phyloP scores from a whole-genome alignment of 2,797 vertebrate genomes.

The Pampus argenteus region DNA sequence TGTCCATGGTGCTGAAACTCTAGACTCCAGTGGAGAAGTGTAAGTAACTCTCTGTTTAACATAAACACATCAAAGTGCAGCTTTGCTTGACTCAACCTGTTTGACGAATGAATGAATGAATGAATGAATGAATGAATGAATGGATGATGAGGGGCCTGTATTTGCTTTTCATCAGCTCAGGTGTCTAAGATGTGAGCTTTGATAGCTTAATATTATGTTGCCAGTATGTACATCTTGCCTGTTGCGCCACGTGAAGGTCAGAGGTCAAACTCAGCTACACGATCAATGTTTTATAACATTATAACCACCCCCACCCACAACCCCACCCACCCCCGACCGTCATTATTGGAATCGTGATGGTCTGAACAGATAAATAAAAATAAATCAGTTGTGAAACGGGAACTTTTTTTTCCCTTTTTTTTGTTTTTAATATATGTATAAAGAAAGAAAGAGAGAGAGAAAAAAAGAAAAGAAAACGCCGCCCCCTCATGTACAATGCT shows the following conservation, averaged over 20 bases:
- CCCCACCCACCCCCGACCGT: too few relatives aligned
- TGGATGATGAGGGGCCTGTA: too few relatives aligned
- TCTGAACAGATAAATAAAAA: conserved; percentile 45
- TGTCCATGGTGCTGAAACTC: conserved; percentile 23
- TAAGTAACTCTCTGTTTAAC: background rate
- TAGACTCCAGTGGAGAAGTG: background rate
- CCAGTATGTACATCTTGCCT: background rate
- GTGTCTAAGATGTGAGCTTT: background rate
- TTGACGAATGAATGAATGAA: background rate
- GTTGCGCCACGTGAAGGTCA: conserved; percentile 16
- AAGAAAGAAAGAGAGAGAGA: conserved; percentile 19
- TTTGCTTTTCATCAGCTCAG: too few relatives aligned
- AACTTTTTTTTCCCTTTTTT: conserved; percentile 73
- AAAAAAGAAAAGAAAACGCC: background rate
- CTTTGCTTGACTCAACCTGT: background rate
- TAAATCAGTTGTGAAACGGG: conserved; percentile 64
- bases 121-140: too few relatives aligned
- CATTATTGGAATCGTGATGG: conserved; percentile 33
- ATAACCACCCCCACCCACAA: too few relatives aligned
- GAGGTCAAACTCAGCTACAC: conserved; percentile 18
- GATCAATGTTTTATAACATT: background rate
- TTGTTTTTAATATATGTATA: conserved; percentile 29
- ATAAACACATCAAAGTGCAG: background rate
- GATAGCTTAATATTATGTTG: too few relatives aligned
- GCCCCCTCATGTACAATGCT: conserved; percentile 86